Evolutionary conservation across 2,797 vertebrate species (phyloP).

Genomic region (Clarias pachynema): DNA sequence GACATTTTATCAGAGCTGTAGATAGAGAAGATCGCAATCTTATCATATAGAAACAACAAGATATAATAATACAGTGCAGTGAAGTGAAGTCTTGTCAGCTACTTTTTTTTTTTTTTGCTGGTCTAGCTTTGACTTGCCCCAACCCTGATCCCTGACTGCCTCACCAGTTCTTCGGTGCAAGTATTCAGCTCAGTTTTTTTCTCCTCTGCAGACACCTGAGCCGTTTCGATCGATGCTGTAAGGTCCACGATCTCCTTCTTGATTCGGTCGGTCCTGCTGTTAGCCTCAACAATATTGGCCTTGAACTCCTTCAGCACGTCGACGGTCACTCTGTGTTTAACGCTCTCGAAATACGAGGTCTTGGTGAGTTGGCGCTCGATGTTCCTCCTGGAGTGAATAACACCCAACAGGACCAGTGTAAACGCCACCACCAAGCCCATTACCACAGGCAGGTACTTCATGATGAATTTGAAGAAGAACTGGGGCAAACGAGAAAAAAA

Average conservation of each 20-base stretch:
- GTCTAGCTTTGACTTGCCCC: background rate
- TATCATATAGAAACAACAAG: background rate
- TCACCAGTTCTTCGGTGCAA: conserved; percentile 62
- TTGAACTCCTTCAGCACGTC: conserved; percentile 66
- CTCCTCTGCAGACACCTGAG: fast-evolving
- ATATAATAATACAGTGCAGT: background rate
- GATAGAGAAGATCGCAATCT: background rate
- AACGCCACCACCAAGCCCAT: conserved; percentile 25
- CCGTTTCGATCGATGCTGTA: fast-evolving
- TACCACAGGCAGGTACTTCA: conserved; percentile 60
- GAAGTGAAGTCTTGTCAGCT: background rate
- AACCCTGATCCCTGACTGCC: background rate
- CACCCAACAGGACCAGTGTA: conserved; percentile 48
- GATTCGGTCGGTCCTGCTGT: background rate
- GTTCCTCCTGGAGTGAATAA: conserved; percentile 53
- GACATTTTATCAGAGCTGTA: background rate
- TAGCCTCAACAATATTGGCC: background rate
- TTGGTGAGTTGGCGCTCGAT: conserved; percentile 8
- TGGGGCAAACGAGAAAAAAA: background rate
- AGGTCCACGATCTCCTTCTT: fast-evolving
- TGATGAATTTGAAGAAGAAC: conserved; percentile 41
- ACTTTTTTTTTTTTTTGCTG: background rate
- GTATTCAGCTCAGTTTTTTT: fast-evolving
- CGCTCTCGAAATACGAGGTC: conserved; percentile 45
- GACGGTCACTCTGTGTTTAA: conserved; percentile 64